phyloP scores from a whole-genome alignment of 2,113 vertebrate species.

The Urocolius indicus region DNA sequence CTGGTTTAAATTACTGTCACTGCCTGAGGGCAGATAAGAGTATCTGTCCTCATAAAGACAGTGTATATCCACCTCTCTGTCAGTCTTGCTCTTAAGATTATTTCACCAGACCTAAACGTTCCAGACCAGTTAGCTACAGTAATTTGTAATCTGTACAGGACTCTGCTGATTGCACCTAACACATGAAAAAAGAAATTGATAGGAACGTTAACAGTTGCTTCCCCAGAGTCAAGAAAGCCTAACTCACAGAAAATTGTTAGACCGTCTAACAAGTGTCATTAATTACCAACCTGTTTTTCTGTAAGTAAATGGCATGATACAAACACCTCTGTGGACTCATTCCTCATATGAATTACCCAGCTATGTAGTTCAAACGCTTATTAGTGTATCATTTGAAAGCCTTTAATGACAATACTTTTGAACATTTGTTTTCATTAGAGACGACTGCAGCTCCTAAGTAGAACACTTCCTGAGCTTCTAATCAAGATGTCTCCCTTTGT shows the following conservation, averaged over 20 bases:
- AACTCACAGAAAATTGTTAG: neutral
- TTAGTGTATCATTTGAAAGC: neutral
- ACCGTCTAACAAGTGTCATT: neutral
- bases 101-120: neutral
- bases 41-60: neutral
- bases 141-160: neutral
- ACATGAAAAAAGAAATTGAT: neutral
- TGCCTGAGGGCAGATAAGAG: neutral
- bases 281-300: neutral
- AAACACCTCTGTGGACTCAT: neutral
- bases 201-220: neutral
- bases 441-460: neutral
- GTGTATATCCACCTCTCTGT: neutral
- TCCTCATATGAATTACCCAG: neutral
- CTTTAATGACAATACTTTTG: slow-evolving; percentile 4
- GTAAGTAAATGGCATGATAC: neutral
- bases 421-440: slow-evolving; percentile 9
- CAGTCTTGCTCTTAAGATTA: neutral
- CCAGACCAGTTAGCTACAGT: neutral
- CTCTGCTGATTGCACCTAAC: neutral
- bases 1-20: neutral
- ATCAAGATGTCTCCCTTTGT: neutral
- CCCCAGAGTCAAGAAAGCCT: neutral
- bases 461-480: neutral
- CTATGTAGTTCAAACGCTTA: slow-evolving; percentile 19